These are phyloP conservation scores for Trichonephila clavipes DNA, from an alignment of 1,140 invertebrate species.

Conservation along the genomic window DNA sequence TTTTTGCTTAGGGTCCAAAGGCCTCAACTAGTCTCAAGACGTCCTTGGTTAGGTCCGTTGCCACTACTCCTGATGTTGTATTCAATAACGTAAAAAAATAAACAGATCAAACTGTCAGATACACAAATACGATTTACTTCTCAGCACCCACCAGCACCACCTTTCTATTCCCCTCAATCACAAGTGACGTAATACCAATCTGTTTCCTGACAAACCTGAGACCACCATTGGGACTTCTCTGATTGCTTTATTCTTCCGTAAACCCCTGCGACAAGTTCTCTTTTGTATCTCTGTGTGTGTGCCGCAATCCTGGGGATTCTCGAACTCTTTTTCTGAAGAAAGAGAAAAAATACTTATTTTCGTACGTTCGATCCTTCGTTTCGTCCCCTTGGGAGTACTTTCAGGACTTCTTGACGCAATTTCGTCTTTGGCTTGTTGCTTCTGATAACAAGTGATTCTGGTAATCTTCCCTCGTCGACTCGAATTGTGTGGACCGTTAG, in stretches of 20 bases:
- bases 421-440: conserved; percentile 38
- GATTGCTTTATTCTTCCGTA: conserved; percentile 60
- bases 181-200: conserved; percentile 8
- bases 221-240: conserved; percentile 36
- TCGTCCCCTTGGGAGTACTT: not conserved
- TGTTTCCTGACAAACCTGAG: conserved; percentile 38
- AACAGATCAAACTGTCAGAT: too few species aligned
- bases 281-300: not conserved
- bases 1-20: too few species aligned
- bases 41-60: too few species aligned
- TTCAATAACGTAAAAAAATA: too few species aligned
- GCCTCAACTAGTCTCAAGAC: too few species aligned
- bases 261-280: not conserved
- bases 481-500: conserved; percentile 10
- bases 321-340: not conserved
- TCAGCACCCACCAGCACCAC: not conserved
- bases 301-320: not conserved
- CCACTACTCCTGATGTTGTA: too few species aligned
- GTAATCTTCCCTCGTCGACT: not conserved
- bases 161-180: not conserved
- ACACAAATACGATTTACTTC: conserved; percentile 15
- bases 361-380: not conserved
- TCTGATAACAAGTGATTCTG: conserved; percentile 37
- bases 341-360: conserved; percentile 7
- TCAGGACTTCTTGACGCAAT: conserved; percentile 44